phyloP scores from a whole-genome alignment of 2,888 invertebrate genomes.

The Ametastegia equiseti region DNA sequence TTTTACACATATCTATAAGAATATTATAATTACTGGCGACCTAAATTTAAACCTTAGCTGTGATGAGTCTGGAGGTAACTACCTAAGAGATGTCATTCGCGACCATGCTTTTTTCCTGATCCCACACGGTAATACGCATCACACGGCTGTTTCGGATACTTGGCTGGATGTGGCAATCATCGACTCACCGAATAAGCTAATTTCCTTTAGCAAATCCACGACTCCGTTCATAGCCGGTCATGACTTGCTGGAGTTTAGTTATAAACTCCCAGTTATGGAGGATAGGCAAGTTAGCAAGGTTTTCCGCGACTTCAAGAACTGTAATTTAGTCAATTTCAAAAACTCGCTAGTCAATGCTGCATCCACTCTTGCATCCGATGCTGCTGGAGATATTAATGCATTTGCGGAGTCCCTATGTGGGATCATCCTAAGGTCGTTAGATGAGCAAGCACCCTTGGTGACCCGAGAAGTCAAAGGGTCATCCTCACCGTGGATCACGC shows the following conservation, averaged over 20 bases:
- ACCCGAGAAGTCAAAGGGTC: no score
- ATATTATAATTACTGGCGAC: constrained; percentile 48
- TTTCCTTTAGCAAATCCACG: neutral
- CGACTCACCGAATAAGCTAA: constrained; percentile 6
- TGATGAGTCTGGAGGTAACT: neutral
- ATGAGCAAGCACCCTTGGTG: no score
- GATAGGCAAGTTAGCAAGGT: neutral
- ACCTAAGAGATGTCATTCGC: constrained; percentile 23
- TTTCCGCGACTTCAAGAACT: neutral
- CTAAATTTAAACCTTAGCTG: constrained; percentile 46
- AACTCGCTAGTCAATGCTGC: neutral
- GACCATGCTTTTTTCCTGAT: constrained; percentile 34
- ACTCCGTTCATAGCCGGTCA: neutral
- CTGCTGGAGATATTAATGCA: no score
- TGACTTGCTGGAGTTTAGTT: neutral
- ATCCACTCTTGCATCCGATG: neutral
- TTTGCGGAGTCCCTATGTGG: no score
- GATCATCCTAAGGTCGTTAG: no score
- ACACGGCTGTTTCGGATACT: constrained; percentile 19
- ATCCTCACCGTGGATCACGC: no score
- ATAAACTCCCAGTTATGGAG: no score
- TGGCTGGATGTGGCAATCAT: constrained; percentile 48
- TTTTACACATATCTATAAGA: constrained; percentile 26
- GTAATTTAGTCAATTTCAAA: no score
- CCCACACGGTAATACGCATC: constrained; percentile 35